phyloP scores from a whole-genome alignment of 2,888 invertebrate genomes.

The Fabriciana adippe region DNA sequence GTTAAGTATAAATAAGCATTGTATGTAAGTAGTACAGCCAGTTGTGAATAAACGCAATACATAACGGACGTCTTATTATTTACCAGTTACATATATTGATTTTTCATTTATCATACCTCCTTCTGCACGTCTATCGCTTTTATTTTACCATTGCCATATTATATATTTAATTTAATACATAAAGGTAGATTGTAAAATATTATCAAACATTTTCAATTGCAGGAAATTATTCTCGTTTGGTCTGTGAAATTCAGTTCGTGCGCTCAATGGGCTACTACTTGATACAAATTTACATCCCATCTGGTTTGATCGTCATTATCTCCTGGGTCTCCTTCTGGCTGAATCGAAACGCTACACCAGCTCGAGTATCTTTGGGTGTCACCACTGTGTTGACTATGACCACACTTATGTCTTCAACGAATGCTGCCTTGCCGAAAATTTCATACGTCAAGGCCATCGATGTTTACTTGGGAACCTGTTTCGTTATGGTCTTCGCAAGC shows the following conservation, averaged over 20 bases:
- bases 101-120: constrained; percentile 38
- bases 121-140: constrained; percentile 52
- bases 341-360: constrained; percentile 96
- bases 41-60: too few relatives aligned
- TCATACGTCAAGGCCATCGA: constrained; percentile 99
- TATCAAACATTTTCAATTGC: constrained; percentile 54
- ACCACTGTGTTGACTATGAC: constrained; percentile 99
- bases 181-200: neutral
- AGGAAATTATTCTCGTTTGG: constrained; percentile 98
- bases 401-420: constrained; percentile 97
- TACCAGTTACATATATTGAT: constrained; percentile 20
- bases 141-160: constrained; percentile 24
- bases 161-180: neutral
- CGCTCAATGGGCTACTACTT: constrained; percentile 99
- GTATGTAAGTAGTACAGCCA: too few relatives aligned
- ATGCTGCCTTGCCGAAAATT: constrained; percentile 98
- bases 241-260: constrained; percentile 98
- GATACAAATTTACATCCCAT: constrained; percentile 99
- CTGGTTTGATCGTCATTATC: constrained; percentile 97
- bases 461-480: constrained; percentile 98
- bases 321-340: constrained; percentile 99
- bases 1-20: too few relatives aligned
- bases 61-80: too few relatives aligned
- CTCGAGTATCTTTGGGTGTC: constrained; percentile 95
- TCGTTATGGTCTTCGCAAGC: constrained; percentile 99